Base-by-base conservation (phyloP, 2,797 vertebrate genomes). In the Chelonia mydas region DNA sequence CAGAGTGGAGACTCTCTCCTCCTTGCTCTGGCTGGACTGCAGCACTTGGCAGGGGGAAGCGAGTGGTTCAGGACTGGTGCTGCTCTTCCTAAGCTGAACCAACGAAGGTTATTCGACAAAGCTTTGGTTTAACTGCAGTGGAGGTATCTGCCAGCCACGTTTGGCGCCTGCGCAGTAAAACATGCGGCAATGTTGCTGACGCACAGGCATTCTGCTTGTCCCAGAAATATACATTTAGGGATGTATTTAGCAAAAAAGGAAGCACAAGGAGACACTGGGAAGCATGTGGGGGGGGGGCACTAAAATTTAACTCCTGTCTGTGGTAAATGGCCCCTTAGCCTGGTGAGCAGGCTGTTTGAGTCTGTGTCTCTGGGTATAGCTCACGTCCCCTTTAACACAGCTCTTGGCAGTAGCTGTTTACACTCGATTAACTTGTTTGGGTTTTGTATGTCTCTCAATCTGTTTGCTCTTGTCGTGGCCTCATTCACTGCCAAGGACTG, bases 401-500 rank as follows among this genome's bases (percentile, higher is more conserved):
- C 37, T 91, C 88, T 72, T 87, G 10, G 84, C 89, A 79, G 90
- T 79, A 83, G 81, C 49, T 88, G 74, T 95, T 54, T 78, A 55
- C 4, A 1, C 94, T 68, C 6, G 28, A 41, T 84, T 74, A 76
- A 81, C 65, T 90, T 84, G 90, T 87, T 81, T 11, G 45, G 91
- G 93, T 2, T 93, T 84, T 91, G 51, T 50, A 9, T 25, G 88
- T 81, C 91, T 90, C 65, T 89, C 92, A 88, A 82, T 88, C 80
- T 93, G 8, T 57, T 94, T 83, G 81, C 91, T 86, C 84, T 45
- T 41, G 84, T 33, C 59, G 21, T 68, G 65, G 65, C 65, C 65
- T 37, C n/a, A 5, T 92, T 95, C 94, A 91, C 87, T 87, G 1
- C 12, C 55, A 50, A 76, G 57, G 33, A 6, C 45, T 61, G 91